phyloP scores from a whole-genome alignment of 2,888 invertebrate species.

The Acronicta psi region DNA sequence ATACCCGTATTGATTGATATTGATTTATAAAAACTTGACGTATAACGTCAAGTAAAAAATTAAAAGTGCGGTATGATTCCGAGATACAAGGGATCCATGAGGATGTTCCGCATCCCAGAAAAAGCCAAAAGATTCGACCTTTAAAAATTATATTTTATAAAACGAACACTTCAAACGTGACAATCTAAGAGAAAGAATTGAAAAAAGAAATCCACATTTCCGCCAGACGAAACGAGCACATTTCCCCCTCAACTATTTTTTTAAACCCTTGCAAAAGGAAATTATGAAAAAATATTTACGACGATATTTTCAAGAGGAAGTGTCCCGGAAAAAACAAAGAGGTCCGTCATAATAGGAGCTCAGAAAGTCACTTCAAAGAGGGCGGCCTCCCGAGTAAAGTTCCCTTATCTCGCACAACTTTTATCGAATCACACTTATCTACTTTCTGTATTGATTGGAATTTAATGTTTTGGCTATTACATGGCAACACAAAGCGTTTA shows the following conservation, averaged over 20 bases:
- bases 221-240: slow-evolving; percentile 44
- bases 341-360: slow-evolving; percentile 71
- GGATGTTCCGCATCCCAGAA: too few species aligned
- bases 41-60: too few species aligned
- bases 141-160: slow-evolving; percentile 11
- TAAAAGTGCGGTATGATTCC: too few species aligned
- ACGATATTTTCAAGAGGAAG: slow-evolving; percentile 74
- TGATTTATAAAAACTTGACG: too few species aligned
- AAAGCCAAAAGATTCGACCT: slow-evolving; percentile 3
- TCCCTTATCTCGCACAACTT: slow-evolving; percentile 77
- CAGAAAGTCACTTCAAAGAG: slow-evolving; percentile 72
- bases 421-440: slow-evolving; percentile 78
- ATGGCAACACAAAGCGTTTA: slow-evolving; percentile 24
- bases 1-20: too few species aligned
- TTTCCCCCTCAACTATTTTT: slow-evolving; percentile 68
- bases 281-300: slow-evolving; percentile 67
- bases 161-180: slow-evolving; percentile 28
- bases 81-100: too few species aligned
- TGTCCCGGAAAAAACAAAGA: slow-evolving; percentile 78
- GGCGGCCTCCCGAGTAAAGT: slow-evolving; percentile 67
- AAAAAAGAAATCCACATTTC: slow-evolving; percentile 30
- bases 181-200: slow-evolving; percentile 12
- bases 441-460: slow-evolving; percentile 74
- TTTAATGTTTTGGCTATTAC: slow-evolving; percentile 51
- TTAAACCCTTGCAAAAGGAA: slow-evolving; percentile 64